Percentiles rank a stretch among this genome's conserved stretches.
Conservation (phyloP, 2,113 vertebrate genomes). For the Tursiops truncatus region DNA sequence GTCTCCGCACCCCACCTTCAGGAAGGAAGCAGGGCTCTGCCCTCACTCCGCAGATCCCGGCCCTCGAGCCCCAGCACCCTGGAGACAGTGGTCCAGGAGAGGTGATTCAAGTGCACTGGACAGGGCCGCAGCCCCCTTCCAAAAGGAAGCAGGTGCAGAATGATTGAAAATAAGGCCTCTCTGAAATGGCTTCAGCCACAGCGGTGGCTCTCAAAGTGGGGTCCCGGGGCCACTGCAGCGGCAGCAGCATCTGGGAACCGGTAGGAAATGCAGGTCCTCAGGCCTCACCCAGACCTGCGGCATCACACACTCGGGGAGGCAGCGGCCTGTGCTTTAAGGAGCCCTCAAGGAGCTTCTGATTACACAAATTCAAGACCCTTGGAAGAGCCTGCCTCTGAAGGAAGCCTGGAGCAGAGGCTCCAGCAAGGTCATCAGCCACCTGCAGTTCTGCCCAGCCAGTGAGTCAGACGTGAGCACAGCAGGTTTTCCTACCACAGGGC, state of each 20-base stretch:
- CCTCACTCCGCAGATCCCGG: background rate
- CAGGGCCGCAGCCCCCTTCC: background rate
- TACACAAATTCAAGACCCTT: background rate
- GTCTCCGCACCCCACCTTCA: background rate
- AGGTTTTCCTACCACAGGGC: accelerated
- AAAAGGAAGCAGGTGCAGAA: accelerated
- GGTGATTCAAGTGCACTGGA: background rate
- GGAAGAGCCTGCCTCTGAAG: background rate
- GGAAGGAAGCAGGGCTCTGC: too few species aligned
- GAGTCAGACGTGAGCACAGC: accelerated
- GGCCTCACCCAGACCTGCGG: background rate
- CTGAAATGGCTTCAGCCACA: background rate
- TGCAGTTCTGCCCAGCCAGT: accelerated
- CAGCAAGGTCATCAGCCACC: accelerated
- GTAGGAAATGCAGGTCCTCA: background rate
- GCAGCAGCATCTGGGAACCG: background rate
- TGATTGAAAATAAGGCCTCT: accelerated
- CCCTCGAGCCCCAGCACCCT: accelerated
- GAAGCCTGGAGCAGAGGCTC: background rate
- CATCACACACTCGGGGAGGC: background rate
- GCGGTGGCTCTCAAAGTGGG: background rate
- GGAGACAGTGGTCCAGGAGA: too few species aligned
- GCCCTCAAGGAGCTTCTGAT: background rate
- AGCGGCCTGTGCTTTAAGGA: background rate
- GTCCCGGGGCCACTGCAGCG: too few species aligned